A percentile compares a stretch with the other conserved stretches of the same genome.
phyloP scores from a whole-genome alignment of 2,888 invertebrate genomes.

The Drosophila dives region DNA sequence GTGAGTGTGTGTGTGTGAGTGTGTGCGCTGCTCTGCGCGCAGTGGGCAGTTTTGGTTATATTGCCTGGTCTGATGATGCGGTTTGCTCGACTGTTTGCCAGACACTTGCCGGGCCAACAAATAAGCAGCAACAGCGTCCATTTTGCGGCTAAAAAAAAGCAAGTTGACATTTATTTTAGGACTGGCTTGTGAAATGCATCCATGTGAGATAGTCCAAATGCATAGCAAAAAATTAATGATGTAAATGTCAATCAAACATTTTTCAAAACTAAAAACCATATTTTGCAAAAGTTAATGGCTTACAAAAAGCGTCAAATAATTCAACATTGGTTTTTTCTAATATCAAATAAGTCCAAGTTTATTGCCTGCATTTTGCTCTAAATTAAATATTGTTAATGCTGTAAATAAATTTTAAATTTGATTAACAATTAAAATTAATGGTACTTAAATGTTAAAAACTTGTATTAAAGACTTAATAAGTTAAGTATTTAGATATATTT shows the following conservation, averaged over 20 bases:
- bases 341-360: neutral
- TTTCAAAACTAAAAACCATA: neutral
- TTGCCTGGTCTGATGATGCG: slow-evolving; percentile 23
- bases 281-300: neutral
- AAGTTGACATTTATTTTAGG: neutral
- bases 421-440: neutral
- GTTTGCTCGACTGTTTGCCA: slow-evolving; percentile 23
- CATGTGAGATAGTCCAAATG: neutral
- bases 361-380: neutral
- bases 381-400: neutral
- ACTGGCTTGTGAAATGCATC: neutral
- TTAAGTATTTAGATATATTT: neutral
- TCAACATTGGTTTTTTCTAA: neutral
- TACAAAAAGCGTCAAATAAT: neutral
- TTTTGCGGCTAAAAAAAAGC: neutral
- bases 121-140: slow-evolving; percentile 18
- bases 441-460: neutral
- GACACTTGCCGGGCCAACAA: slow-evolving; percentile 34
- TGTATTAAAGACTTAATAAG: neutral
- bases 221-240: neutral
- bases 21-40: slow-evolving; percentile 20
- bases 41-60: slow-evolving; percentile 41
- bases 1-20: slow-evolving; percentile 8
- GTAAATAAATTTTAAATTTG: neutral
- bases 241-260: neutral